phyloP scores from a whole-genome alignment of 2,888 invertebrate genomes.

The Hemaris fuciformis region DNA sequence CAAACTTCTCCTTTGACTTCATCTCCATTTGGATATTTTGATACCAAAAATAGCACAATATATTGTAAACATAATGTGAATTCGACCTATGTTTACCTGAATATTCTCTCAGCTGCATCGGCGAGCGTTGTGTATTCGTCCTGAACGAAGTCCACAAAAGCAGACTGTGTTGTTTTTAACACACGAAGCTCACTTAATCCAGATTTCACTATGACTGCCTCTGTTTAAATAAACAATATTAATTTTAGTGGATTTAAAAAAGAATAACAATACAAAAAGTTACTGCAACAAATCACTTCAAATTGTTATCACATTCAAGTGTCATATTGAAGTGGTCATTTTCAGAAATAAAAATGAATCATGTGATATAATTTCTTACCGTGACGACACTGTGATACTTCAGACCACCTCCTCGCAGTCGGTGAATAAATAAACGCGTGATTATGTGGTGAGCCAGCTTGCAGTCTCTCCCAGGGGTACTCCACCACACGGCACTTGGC shows the following conservation, averaged over 20 bases:
- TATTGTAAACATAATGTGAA: not conserved
- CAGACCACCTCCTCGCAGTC: constrained; percentile 84
- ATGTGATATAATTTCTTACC: constrained; percentile 74
- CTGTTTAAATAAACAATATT: constrained; percentile 38
- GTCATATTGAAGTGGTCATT: not conserved
- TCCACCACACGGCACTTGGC: constrained; percentile 86
- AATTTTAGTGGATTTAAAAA: not conserved
- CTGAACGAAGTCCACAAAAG: constrained; percentile 89
- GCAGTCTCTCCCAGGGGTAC: constrained; percentile 88
- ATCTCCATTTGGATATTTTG: not conserved
- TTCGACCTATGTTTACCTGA: constrained; percentile 57
- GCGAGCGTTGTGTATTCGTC: constrained; percentile 89
- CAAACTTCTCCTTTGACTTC: not conserved
- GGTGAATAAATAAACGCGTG: constrained; percentile 89
- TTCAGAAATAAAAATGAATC: not conserved
- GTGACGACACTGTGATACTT: constrained; percentile 84
- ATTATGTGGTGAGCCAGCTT: constrained; percentile 82
- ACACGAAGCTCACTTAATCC: constrained; percentile 87
- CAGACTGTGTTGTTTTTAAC: constrained; percentile 90
- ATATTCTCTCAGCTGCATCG: constrained; percentile 88
- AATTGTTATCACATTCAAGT: too few species aligned
- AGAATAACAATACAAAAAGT: not conserved
- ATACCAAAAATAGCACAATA: not conserved
- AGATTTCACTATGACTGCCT: constrained; percentile 83
- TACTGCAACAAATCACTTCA: too few species aligned